These are phyloP conservation scores for Rhadina sibilatrix DNA, from an alignment of 2,113 vertebrate species.

Conservation along the genomic window DNA sequence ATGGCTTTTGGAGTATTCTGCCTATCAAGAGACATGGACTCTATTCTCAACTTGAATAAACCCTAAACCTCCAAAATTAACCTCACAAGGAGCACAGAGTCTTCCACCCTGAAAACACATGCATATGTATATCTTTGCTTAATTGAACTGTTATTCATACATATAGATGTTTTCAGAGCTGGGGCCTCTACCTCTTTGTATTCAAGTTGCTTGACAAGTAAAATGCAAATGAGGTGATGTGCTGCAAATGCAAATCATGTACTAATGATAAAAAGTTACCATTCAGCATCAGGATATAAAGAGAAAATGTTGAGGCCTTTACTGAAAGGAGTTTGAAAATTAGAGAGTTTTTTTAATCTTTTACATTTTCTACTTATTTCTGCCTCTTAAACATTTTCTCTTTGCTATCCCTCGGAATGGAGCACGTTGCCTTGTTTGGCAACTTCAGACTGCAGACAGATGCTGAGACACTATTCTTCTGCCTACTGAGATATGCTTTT, in stretches of 20 bases:
- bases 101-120: not conserved
- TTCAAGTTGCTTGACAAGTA: slow-evolving; percentile 22
- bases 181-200: slow-evolving; percentile 17
- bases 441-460: not conserved
- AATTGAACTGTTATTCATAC: slow-evolving; percentile 31
- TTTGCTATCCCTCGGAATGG: not conserved
- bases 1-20: not conserved
- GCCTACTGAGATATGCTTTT: not conserved
- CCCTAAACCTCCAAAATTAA: not conserved
- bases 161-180: not conserved
- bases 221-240: slow-evolving; percentile 35
- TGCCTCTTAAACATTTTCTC: not conserved
- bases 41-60: not conserved
- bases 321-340: not conserved
- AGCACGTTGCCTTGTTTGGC: not conserved
- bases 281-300: not conserved
- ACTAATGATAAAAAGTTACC: slow-evolving; percentile 39
- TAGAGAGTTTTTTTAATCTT: rapidly evolving
- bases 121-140: not conserved
- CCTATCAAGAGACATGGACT: not conserved
- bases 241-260: not conserved
- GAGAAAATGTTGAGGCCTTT: not conserved
- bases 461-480: not conserved
- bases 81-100: not conserved
- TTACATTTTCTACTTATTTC: not conserved